Conservation (phyloP, 2,113 vertebrate species). For the Brevimyrus niger region DNA sequence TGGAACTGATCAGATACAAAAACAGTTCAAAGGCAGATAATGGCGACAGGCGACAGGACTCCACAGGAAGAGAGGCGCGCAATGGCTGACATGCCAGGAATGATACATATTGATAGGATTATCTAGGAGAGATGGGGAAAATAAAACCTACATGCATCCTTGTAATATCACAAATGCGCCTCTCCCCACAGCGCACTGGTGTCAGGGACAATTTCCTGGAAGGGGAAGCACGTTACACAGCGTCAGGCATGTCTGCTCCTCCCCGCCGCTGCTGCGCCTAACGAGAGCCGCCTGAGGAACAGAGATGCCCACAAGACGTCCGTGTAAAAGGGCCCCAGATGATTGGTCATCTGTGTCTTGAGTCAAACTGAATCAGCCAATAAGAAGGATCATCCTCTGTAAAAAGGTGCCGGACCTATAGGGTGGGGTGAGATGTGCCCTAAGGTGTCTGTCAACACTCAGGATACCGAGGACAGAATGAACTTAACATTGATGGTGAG, state of each 20-base stretch:
- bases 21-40: slow-evolving; percentile 81
- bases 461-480: neutral
- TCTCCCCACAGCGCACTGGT: neutral
- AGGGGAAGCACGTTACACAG: neutral
- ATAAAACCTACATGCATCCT: slow-evolving; percentile 17
- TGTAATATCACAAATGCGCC: neutral
- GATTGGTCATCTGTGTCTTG: slow-evolving; percentile 1
- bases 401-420: neutral
- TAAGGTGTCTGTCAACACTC: neutral
- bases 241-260: neutral
- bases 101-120: slow-evolving; percentile 27
- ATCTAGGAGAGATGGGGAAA: neutral
- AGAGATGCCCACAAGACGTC: slow-evolving; percentile 63
- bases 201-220: neutral
- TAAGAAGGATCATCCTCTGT: neutral
- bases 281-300: slow-evolving; percentile 58
- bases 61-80: slow-evolving; percentile 29
- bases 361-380: neutral
- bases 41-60: slow-evolving; percentile 63
- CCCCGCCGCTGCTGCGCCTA: slow-evolving; percentile 17
- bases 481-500: too few relatives aligned
- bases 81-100: slow-evolving; percentile 15
- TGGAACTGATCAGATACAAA: slow-evolving; percentile 80
- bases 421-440: neutral
- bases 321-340: slow-evolving; percentile 38